Evolutionary conservation across 2,113 vertebrate genomes (phyloP), one percentile per base, ranked within the genome.

Genomic region (Nothoprocta pentlandii): DNA sequence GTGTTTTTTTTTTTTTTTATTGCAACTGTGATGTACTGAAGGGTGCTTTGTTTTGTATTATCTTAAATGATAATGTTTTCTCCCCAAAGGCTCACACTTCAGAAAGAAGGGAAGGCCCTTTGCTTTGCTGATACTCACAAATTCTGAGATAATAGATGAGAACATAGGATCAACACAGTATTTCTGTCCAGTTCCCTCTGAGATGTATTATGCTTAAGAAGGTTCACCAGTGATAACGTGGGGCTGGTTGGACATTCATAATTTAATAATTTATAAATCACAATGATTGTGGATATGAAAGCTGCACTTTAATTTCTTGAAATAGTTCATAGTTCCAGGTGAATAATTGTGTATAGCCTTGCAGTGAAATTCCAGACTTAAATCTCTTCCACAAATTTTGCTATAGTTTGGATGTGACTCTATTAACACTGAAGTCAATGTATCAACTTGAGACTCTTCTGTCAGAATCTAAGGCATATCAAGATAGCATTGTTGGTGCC

Each of bases 291-390:
- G 20, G 34, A 4, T 32, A 71, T 20, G 25, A 91, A 87, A 89
- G 87, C 26, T 21, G 3, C 42, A 51, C 91, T 85, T 92, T 80
- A 59, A 62, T 94, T 91, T 90, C 42, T 83, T 87, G 41, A 80
- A 23, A 22, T 34, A 56, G 9, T 56, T 89, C 80, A 39, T 53
- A 63, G 11, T 69, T 93, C 80, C 79, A 87, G 23, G 12, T 74
- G 46, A 94, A 51, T 46, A 11, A 66, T 36, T 82, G 46, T 8
- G 58, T 30, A 64, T 56, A 53, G 23, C 10, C 16, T 28, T 74
- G 30, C 0, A 7, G 39, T 30, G 26, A n/a, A 74, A 77, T 28
- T 23, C 10, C 62, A 34, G 54, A 8, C 41, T 85, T 46, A n/a
- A 75, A 82, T 36, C 5, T 47, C 47, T 85, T 44, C 70, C 70